Percentiles rank a stretch among this genome's conserved stretches.
Conservation (phyloP, 2,888 invertebrate species). For the Hedya salicella region DNA sequence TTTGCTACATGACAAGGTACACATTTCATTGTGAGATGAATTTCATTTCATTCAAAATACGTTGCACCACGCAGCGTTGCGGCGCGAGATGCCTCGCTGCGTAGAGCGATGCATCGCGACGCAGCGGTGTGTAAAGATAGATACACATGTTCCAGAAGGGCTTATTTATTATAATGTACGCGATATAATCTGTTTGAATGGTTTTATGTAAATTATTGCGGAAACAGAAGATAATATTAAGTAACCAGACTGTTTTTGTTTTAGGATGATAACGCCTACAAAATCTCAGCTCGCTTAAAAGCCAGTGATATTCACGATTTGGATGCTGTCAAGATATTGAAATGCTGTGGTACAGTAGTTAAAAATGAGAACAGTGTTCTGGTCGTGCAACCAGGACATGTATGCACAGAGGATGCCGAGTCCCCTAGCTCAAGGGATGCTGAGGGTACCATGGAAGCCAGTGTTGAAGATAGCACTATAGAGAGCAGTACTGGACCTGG, state of each 20-base stretch:
- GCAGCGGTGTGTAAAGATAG: too few species aligned
- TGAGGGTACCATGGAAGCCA: constrained; percentile 48
- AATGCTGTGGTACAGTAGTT: constrained; percentile 65
- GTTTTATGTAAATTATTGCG: too few species aligned
- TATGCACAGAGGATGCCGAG: constrained; percentile 57
- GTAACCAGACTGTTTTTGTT: constrained; percentile 46
- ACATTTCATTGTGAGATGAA: too few species aligned
- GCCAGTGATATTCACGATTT: constrained; percentile 57
- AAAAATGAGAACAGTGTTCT: constrained; percentile 57
- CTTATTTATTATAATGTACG: too few species aligned
- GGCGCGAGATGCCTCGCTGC: too few species aligned
- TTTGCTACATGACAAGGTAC: too few species aligned
- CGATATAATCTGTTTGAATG: too few species aligned
- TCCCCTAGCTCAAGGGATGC: constrained; percentile 28
- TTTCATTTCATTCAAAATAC: too few species aligned
- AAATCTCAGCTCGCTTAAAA: constrained; percentile 64
- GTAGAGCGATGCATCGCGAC: too few species aligned
- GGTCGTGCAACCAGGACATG: constrained; percentile 55
- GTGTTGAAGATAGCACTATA: constrained; percentile 42
- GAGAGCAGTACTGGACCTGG: background rate
- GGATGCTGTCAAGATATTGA: constrained; percentile 57
- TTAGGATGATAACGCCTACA: constrained; percentile 62
- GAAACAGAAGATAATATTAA: too few species aligned
- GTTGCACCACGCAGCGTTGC: too few species aligned
- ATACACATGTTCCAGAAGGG: too few species aligned